These are phyloP conservation scores for Diadumene lineata DNA, from an alignment of 92 coral and sea anemone genomes.

Conservation along the genomic window DNA sequence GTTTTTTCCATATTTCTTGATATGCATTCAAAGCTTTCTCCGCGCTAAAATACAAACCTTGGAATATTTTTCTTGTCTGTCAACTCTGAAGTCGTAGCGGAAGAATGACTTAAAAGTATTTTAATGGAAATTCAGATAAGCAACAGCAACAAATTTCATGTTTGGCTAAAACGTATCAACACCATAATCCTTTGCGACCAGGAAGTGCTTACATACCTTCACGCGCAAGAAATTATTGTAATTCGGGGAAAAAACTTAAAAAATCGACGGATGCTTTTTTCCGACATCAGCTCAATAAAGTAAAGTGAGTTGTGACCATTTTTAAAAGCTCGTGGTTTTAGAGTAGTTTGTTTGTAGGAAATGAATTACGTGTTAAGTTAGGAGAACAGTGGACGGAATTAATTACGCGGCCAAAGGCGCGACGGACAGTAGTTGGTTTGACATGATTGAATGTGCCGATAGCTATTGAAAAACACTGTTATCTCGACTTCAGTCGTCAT, in stretches of 20 bases:
- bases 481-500: constrained; percentile 24
- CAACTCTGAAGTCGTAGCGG: no score
- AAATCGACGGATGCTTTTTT: neutral
- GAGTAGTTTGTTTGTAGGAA: neutral
- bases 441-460: constrained; percentile 31
- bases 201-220: neutral
- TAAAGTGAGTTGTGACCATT: neutral
- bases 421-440: constrained; percentile 17
- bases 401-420: constrained; percentile 14
- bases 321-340: neutral
- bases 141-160: neutral
- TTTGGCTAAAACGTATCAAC: neutral
- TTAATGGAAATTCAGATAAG: no score
- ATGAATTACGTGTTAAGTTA: neutral
- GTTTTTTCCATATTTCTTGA: no score
- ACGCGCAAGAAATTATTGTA: neutral
- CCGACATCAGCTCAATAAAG: neutral
- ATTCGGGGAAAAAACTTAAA: neutral
- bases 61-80: no score
- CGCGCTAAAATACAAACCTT: no score
- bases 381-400: neutral
- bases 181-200: constrained; percentile 15
- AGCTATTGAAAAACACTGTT: constrained; percentile 26
- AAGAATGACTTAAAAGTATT: no score
- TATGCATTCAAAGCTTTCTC: no score